Conservation (phyloP, 2,113 vertebrate species). For the Actenoides lindsayi region DNA sequence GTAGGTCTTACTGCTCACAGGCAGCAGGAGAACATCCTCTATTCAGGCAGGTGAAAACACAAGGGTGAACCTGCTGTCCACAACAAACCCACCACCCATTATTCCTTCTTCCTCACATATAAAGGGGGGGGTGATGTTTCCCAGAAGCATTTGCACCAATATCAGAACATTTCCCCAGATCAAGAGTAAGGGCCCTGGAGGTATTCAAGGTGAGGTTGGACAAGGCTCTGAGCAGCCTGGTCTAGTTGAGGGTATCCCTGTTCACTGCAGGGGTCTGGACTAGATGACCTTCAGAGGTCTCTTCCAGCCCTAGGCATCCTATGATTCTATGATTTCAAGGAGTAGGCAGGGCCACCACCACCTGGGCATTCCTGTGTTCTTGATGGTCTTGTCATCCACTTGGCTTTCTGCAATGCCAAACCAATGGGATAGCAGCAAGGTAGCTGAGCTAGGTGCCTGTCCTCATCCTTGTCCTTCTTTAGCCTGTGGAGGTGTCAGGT, state of each 20-base stretch:
- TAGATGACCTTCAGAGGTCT: too few relatives aligned
- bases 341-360: background rate
- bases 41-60: background rate
- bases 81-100: background rate
- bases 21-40: background rate
- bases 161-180: background rate
- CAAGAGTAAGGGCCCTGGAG: background rate
- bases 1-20: background rate
- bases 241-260: too few relatives aligned
- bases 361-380: background rate
- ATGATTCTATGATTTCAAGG: background rate
- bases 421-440: background rate
- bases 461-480: background rate
- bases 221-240: too few relatives aligned
- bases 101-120: background rate
- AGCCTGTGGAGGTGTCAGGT: background rate
- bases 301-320: too few relatives aligned
- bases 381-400: background rate
- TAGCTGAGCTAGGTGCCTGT: background rate
- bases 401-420: background rate
- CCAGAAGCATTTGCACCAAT: background rate
- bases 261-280: too few relatives aligned
- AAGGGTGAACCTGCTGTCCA: background rate
- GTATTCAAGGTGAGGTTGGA: too few relatives aligned
- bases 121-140: accelerated